Evolutionary conservation across 2,113 vertebrate genomes (phyloP), one percentile per base, ranked within the genome.

Genomic region (Bufo bufo): DNA sequence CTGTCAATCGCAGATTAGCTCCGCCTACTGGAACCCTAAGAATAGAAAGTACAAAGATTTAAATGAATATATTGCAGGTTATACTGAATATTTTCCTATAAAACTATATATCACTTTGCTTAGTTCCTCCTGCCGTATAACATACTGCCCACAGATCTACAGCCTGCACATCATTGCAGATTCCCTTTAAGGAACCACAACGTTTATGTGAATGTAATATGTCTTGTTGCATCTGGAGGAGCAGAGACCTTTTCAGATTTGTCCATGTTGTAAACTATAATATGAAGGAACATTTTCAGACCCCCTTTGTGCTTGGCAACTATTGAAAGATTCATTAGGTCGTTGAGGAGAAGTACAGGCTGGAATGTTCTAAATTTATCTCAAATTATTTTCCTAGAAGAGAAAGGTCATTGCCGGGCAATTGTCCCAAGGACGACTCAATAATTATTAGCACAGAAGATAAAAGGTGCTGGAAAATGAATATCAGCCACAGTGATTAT

Each of bases 361-460:
- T 16, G 65, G 77, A 82, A 71, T 82, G 77, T 58, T 72, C 77
- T 87, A 87, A 87, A 81, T 71, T 72, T 87, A 71, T 82, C 86
- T 82, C 61, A 81, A 87, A 80, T 87, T 87, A 87, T 87, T 80
- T 87, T 79, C 77, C 77, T 54, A 72, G 63, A 79, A 80, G 50
- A 47, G 49, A 87, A 87, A 87, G 86, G 86, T 87, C 77, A 87
- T 87, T 79, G 69, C 61, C 33, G 33, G 75, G 50, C 83, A 43
- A 85, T 79, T n/a, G n/a, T 54, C 75, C 19, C 77, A 87, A 81
- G 86, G 86, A 87, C 86, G 74, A 66, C 54, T 50, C 84, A 77
- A 85, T 85, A 85, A 85, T 85, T 77, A 85, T 85, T 77, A 77
- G 56, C 19, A 17, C 72, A 50, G 43, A 20, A 63, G 84, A 85